Base-by-base conservation (phyloP, 2,888 invertebrate genomes). In the Limnephilus lunatus region DNA sequence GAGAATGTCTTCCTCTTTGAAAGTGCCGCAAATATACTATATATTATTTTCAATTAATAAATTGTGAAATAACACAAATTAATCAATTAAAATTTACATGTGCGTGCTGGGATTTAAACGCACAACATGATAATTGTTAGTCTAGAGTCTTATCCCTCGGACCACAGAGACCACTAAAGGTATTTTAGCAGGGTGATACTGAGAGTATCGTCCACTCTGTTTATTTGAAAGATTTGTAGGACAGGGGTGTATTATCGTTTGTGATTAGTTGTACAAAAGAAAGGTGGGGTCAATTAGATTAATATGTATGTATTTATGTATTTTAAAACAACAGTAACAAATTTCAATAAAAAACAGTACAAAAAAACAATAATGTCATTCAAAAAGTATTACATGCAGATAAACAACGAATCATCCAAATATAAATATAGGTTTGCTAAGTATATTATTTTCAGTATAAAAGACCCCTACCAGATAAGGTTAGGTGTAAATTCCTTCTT, bases 401-500 rank as follows among this genome's bases (percentile, higher is more conserved):
- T 68, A 68, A 83, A 90, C 19, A 83, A 90, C 19, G 87, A 90
- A 68, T 68, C 25, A 68, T 68, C 9, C 5, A 68, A 68, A n/a
- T 68, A 68, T 68, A n/a, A 19, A 7, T 68, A 48, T 48, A 48
- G 15, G 14, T 48, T 7, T 7, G 68, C 68, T 68, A 68, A 68
- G 68, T 68, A 25, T n/a, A 68, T 68, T 68, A 68, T 68, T 68
- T 89, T 89, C 80, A 89, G 80, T 80, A 89, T 80, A 89, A 80
- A 80, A 80, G 88, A 35, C 35, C 39, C 88, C 88, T 89, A 89
- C 88, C 88, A n/a, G 88, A 80, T 89, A 19, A 80, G 80, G 88
- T 89, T 80, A 89, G 88, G 32, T 80, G 88, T 81, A 80, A 80
- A 31, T 89, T 89, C 88, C 88, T 89, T 80, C 80, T 80, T 89